Evolutionary conservation across 2,113 vertebrate genomes (phyloP).

Genomic region (Clupea harengus): DNA sequence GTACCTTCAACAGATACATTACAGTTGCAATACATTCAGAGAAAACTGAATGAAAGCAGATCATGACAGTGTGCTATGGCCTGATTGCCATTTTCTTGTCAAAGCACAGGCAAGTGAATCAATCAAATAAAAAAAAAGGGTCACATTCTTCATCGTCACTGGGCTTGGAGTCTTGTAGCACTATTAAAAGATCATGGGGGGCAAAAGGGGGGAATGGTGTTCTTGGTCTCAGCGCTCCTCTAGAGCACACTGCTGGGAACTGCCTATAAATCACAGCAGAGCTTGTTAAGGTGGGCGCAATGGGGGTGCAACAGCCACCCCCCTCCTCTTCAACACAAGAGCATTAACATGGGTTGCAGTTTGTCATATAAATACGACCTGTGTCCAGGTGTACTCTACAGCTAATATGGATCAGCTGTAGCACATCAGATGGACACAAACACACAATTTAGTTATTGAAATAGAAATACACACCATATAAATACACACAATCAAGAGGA

Average conservation of each 20-base stretch:
- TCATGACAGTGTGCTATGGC: neutral
- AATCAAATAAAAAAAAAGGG: neutral
- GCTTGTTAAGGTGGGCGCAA: slow-evolving; percentile 62
- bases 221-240: slow-evolving; percentile 57
- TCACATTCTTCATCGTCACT: neutral
- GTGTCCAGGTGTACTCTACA: neutral
- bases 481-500: neutral
- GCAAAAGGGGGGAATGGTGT: slow-evolving; percentile 32
- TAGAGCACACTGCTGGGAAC: slow-evolving; percentile 64
- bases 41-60: neutral
- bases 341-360: neutral
- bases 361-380: neutral
- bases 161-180: neutral
- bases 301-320: slow-evolving; percentile 27
- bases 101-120: neutral
- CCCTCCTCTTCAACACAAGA: neutral
- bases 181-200: slow-evolving; percentile 66
- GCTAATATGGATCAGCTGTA: neutral
- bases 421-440: neutral
- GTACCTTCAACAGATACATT: neutral
- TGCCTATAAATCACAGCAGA: slow-evolving; percentile 64
- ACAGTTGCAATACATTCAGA: neutral
- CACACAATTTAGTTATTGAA: neutral
- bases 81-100: neutral
- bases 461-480: neutral